Conservation (phyloP, 2,888 invertebrate species). For the Drosophila aldrichi region DNA sequence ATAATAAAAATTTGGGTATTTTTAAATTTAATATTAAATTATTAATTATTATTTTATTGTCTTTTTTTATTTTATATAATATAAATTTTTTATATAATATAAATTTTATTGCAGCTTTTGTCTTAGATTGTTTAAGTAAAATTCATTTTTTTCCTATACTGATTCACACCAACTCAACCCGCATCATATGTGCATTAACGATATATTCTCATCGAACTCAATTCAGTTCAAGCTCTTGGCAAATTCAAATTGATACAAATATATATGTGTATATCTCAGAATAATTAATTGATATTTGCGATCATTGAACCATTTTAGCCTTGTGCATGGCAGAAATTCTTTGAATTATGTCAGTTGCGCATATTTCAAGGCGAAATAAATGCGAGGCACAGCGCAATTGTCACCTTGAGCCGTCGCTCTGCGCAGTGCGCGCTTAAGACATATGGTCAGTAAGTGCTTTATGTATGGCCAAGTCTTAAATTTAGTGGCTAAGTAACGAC, state of each 20-base stretch:
- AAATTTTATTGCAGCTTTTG: too few relatives aligned
- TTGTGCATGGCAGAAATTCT: slow-evolving; percentile 30
- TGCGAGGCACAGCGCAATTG: slow-evolving; percentile 17
- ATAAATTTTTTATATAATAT: too few relatives aligned
- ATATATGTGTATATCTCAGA: neutral
- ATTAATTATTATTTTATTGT: too few relatives aligned
- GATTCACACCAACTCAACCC: too few relatives aligned
- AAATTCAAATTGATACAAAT: neutral
- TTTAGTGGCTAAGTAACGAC: slow-evolving; percentile 53
- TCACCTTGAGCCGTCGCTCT: slow-evolving; percentile 72
- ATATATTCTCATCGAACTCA: neutral
- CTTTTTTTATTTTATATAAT: too few relatives aligned
- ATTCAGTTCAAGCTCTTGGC: neutral
- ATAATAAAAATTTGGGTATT: too few relatives aligned
- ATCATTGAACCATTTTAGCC: slow-evolving; percentile 35
- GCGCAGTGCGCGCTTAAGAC: slow-evolving; percentile 22
- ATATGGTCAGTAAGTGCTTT: slow-evolving; percentile 40
- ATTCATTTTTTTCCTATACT: too few relatives aligned
- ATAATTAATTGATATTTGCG: neutral
- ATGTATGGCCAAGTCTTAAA: slow-evolving; percentile 12
- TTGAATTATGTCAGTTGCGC: slow-evolving; percentile 16
- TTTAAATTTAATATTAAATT: too few relatives aligned
- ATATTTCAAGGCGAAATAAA: slow-evolving; percentile 14
- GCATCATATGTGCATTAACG: neutral
- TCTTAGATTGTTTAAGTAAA: too few relatives aligned